Percentiles rank a stretch among this genome's conserved stretches.
phyloP scores from a whole-genome alignment of 2,113 vertebrate species.

The Toxotes jaculatrix region DNA sequence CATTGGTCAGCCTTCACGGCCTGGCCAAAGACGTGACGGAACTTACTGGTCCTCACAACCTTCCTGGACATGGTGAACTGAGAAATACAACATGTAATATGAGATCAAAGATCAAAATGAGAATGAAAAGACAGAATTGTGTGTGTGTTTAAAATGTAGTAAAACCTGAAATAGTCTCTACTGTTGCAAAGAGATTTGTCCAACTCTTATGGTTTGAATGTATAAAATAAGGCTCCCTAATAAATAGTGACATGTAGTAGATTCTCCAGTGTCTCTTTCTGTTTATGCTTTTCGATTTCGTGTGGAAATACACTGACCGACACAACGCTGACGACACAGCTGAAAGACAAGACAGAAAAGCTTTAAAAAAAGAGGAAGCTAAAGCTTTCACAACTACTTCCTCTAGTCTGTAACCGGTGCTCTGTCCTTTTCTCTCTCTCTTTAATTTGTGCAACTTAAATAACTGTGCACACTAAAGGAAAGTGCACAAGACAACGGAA shows the following conservation, averaged over 20 bases:
- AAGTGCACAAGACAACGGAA: background rate
- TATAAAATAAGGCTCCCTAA: background rate
- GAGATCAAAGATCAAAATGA: background rate
- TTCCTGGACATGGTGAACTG: conserved; percentile 88
- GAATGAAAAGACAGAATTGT: background rate
- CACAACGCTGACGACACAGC: conserved; percentile 49
- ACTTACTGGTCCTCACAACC: conserved; percentile 92
- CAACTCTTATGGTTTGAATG: background rate
- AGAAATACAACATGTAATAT: background rate
- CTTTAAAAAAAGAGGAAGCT: conserved; percentile 71
- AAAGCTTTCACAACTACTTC: conserved; percentile 75
- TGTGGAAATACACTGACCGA: conserved; percentile 46
- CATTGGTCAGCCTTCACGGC: conserved; percentile 90
- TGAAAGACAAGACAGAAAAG: conserved; percentile 53
- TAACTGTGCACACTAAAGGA: background rate
- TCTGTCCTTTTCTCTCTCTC: conserved; percentile 2
- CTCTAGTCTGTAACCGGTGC: conserved; percentile 47
- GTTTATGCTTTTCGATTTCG: conserved; percentile 12
- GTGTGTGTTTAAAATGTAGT: background rate
- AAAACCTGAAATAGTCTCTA: background rate
- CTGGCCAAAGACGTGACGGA: conserved; percentile 93
- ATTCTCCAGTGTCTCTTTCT: background rate
- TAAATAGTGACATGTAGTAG: background rate
- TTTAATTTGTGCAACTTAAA: background rate
- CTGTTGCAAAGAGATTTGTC: background rate